These are phyloP conservation scores for Pelochelys cantorii DNA, from an alignment of 2,797 vertebrate species.

Conservation along the genomic window DNA sequence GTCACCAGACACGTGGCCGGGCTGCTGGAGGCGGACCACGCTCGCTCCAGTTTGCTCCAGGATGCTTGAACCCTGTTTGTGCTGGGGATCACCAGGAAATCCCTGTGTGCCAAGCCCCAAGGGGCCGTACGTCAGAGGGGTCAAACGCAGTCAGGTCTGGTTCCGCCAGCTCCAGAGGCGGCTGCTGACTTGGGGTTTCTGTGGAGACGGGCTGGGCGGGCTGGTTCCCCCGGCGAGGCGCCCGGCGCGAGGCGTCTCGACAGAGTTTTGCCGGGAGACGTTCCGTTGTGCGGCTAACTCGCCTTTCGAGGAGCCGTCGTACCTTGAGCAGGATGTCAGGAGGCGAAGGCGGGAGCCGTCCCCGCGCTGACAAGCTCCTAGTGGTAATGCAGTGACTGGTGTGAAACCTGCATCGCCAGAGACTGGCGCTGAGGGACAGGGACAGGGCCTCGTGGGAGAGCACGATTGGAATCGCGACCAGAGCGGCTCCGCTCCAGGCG, in stretches of 20 bases:
- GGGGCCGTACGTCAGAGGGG: neutral
- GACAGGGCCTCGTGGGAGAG: neutral
- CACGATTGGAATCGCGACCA: conserved; percentile 1
- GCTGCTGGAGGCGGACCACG: neutral
- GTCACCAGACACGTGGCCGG: neutral
- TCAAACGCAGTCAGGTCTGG: neutral
- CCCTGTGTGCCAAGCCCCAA: neutral
- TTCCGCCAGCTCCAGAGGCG: neutral
- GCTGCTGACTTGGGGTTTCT: neutral
- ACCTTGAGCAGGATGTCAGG: neutral
- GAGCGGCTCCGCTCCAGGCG: conserved; percentile 37
- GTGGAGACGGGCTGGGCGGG: neutral
- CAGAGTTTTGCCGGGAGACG: neutral
- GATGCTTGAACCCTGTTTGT: neutral
- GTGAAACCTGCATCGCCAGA: neutral
- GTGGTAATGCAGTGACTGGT: conserved; percentile 31
- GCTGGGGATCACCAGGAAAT: neutral
- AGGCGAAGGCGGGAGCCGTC: conserved; percentile 6
- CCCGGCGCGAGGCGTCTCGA: neutral
- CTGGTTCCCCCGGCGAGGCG: neutral
- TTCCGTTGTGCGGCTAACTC: conserved; percentile 11
- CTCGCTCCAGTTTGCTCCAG: neutral
- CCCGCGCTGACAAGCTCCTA: neutral
- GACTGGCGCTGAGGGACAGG: neutral
- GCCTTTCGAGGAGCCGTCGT: neutral